Base-by-base conservation (phyloP, 2,113 vertebrate species). In the Sturnus vulgaris region DNA sequence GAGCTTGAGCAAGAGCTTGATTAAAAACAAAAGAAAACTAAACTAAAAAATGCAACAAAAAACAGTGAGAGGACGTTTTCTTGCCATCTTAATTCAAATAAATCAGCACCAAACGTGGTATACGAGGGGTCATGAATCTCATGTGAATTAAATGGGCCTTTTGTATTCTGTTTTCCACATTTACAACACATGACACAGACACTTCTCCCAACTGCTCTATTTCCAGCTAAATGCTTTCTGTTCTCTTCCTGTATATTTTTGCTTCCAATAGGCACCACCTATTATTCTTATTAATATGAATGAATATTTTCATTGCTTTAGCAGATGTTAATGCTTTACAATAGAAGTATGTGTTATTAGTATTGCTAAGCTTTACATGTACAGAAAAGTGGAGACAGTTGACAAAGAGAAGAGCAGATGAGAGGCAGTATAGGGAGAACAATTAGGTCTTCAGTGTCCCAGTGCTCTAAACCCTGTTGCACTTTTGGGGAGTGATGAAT, bases 11-110 rank as follows among this genome's bases (percentile, higher is more conserved):
- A 94, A 94, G 81, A 85, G 18, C 49, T 90, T 94, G 92, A 97
- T 95, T 97, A 95, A 96, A 97, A 96, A 75, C 93, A 95, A 96
- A 96, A 94, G 75, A 95, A 94, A 92, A 50, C 47, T 44, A 21
- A 91, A 79, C 39, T 61, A 73, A 94, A 95, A 77, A 95, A 68
- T 70, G 35, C 14, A 91, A 71, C 59, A 50, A 42, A 88, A 83
- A 95, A 10, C 76, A 86, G 68, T 1, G 0, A 92, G 88, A 93
- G 16, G 23, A 89, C 60, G 20, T 84, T 94, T 93, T 71, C 68
- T 96, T 96, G 90, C 93, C 68, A 72, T 96, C 65, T 90, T 93
- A 79, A 90, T 86, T 94, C 85, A 92, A 90, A 93, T 94, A 96
- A 95, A 90, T 93, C 92, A 90, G n/a, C 61, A 70, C 68, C 56